Conservation (phyloP, 2,888 invertebrate genomes). For the Atherix ibis region DNA sequence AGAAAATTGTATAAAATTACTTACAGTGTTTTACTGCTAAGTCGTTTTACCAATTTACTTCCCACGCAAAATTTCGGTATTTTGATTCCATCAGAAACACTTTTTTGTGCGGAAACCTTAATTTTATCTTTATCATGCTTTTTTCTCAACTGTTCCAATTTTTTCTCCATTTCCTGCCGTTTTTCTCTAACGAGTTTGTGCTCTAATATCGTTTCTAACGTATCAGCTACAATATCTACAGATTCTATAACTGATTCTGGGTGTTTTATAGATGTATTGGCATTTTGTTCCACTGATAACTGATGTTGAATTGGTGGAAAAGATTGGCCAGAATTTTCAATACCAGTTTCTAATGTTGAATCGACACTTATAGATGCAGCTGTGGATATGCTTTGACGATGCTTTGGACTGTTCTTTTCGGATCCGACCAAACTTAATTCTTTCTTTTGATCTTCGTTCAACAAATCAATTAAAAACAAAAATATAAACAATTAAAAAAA, state of each 20-base stretch:
- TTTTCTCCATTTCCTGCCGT: constrained; percentile 69
- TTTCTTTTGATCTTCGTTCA: constrained; percentile 33
- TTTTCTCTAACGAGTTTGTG: constrained; percentile 73
- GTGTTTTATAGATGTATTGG: constrained; percentile 24
- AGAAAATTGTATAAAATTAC: constrained; percentile 17
- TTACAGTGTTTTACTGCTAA: constrained; percentile 68
- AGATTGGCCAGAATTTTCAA: constrained; percentile 12
- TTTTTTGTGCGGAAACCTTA: constrained; percentile 40
- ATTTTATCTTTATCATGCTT: constrained; percentile 66
- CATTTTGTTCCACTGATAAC: constrained; percentile 28
- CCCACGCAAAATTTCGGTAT: constrained; percentile 58
- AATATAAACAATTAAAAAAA: too few relatives aligned
- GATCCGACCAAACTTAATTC: constrained; percentile 29
- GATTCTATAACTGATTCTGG: constrained; percentile 26
- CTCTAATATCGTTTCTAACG: constrained; percentile 62
- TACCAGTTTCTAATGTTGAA: constrained; percentile 19
- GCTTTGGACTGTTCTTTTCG: constrained; percentile 37
- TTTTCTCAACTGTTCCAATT: constrained; percentile 63
- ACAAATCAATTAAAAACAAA: too few relatives aligned
- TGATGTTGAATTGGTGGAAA: constrained; percentile 26
- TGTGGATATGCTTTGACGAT: constrained; percentile 26
- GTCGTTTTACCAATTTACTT: constrained; percentile 55
- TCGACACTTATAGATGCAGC: constrained; percentile 7
- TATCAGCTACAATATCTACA: constrained; percentile 48
- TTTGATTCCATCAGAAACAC: constrained; percentile 41